Evolutionary conservation across 2,888 invertebrate genomes (phyloP), one percentile per base, ranked within the genome.

Genomic region (Germaria angustata): DNA sequence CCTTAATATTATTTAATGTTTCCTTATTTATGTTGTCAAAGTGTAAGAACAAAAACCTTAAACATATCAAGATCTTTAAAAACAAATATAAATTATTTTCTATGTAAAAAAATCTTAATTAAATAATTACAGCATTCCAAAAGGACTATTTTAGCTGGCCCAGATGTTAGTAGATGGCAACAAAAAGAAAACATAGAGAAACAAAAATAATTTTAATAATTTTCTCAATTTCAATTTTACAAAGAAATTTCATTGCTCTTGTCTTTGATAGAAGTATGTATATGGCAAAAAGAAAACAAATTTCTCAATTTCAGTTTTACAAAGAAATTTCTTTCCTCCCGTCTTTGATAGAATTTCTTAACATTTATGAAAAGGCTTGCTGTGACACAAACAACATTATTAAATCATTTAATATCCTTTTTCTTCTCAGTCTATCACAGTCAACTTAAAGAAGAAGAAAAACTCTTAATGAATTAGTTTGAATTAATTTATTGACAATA

Each of bases 401-500:
- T 32, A 65, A 20, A n/a, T 49, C 20, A 22, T 36, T 49, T 65
- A 20, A 63, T 32, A 8, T 28, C 15, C 1, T 24, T 44, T 44
- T 15, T 17, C 7, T 9, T 17, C 6, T 17, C 8, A 8, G 8
- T 46, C 9, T 8, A 20, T 9, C 3, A 20, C 6, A 9, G 44
- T n/a, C 51, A 13, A 55, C 8, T 55, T 55, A 28, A 32, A 57
- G 8, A 36, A 46, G n/a, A n/a, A n/a, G n/a, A n/a, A 20, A 3
- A 22, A n/a, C 7, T 73, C 41, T 13, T 24, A 44, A 53, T 34
- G 22, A 41, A 63, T 53, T 53, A 53, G 41, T 63, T 34, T 63
- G 15, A 73, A 44, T 63, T 55, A 63, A 53, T 55, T 73, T 53
- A 63, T 63, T 63, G 63, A 15, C 34, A 34, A 65, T 17, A 66